Evolutionary conservation across 2,888 invertebrate species (phyloP).

Genomic region (Arge pagana): DNA sequence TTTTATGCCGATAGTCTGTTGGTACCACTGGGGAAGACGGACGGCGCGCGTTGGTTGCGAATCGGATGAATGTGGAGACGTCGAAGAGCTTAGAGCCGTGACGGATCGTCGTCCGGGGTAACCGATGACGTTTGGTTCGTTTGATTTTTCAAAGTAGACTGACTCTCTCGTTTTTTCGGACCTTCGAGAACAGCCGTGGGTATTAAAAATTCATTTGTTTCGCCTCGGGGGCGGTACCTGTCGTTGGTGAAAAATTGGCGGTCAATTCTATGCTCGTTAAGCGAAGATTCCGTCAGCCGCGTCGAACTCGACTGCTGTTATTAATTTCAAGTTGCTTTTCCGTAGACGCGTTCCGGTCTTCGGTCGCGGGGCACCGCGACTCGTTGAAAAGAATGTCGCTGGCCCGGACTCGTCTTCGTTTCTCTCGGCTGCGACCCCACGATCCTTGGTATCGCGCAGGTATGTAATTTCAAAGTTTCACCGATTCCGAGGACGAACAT

Average conservation of each 20-base stretch:
- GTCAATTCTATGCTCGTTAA: constrained; percentile 43
- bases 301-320: constrained; percentile 10
- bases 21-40: too few relatives aligned
- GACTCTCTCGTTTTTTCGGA: neutral
- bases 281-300: constrained; percentile 4
- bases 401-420: too few relatives aligned
- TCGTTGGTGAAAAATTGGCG: constrained; percentile 40
- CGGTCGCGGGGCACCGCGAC: neutral
- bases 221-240: constrained; percentile 29
- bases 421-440: too few relatives aligned
- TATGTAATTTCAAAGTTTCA: constrained; percentile 5
- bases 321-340: constrained; percentile 19
- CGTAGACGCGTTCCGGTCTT: constrained; percentile 8
- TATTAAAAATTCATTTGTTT: constrained; percentile 41
- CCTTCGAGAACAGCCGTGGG: constrained; percentile 12
- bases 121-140: constrained; percentile 4
- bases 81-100: neutral
- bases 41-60: too few relatives aligned
- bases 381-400: neutral
- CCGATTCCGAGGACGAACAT: neutral
- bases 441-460: neutral
- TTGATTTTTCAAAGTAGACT: constrained; percentile 2
- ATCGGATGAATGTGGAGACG: too few relatives aligned
- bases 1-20: too few relatives aligned
- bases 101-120: too few relatives aligned